Base-by-base conservation (phyloP, 1,140 invertebrate genomes). In the Chrysomallon squamiferum region DNA sequence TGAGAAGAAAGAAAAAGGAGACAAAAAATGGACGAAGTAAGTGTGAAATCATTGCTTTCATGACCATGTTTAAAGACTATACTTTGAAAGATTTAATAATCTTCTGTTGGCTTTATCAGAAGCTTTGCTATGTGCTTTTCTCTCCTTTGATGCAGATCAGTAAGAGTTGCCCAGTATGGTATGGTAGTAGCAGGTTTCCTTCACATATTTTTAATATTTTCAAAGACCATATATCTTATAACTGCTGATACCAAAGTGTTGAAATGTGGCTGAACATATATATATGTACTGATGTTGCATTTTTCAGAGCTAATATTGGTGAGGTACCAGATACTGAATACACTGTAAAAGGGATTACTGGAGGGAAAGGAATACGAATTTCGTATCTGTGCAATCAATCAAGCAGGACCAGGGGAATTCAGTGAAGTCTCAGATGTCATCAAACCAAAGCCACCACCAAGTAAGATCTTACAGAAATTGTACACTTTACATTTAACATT, bases 311-410 rank as follows among this genome's bases (percentile, higher is more conserved):
- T 22, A 78, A 71, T 38, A 72, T 73, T 56, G 47, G 64, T 30
- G 83, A 84, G 32, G 72, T 83, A 30, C 62, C 72, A 2, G 82
- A 80, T 41, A 80, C 72, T 41, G 78, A 90, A 20, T 96, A 95
- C 82, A 89, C 90, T 74, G 93, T 97, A 15, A 92, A n/a, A 90
- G 52, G 94, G 93, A 68, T 86, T 99, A 18, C 93, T 95, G 65
- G 95, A 97, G 83, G 96, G 97, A 82, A 93, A 95, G 61, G 93
- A 97, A 80, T 99, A 99, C 79, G 97, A 99, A 83, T 99, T 99
- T 89, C 89, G 97, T 62, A 96, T 98, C 0, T 92, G 94, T 6
- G 97, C 96, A 29, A 87, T 96, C n/a, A 99, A 98, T 85, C 93
- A 94, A 41, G 97, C 95, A 32, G 96, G 95, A 0, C 93, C 95